Conservation (phyloP, 2,888 invertebrate species). For the Brachyptera risi region DNA sequence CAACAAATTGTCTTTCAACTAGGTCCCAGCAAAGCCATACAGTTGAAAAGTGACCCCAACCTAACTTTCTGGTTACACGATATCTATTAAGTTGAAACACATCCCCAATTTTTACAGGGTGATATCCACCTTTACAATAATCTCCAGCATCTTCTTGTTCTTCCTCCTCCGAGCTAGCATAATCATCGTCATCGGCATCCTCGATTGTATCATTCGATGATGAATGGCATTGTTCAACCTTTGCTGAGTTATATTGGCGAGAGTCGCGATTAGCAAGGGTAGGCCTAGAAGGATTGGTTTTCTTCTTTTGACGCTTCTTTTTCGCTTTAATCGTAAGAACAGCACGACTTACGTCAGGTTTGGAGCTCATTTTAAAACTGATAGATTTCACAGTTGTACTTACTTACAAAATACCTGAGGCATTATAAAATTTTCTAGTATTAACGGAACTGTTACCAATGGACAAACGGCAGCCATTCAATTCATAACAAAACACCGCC, state of each 20-base stretch:
- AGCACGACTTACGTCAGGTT: slow-evolving; percentile 87
- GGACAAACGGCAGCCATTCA: not conserved
- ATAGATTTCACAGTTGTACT: too few relatives aligned
- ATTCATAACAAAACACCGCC: slow-evolving; percentile 7
- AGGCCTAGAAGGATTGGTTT: slow-evolving; percentile 53
- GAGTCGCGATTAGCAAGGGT: slow-evolving; percentile 44
- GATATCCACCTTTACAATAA: slow-evolving; percentile 97
- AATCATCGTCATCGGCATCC: slow-evolving; percentile 62
- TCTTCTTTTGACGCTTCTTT: slow-evolving; percentile 69
- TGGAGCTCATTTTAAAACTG: slow-evolving; percentile 73
- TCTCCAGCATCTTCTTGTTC: slow-evolving; percentile 97
- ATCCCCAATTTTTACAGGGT: slow-evolving; percentile 98
- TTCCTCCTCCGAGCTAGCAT: slow-evolving; percentile 82
- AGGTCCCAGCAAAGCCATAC: slow-evolving; percentile 99
- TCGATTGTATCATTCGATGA: slow-evolving; percentile 78
- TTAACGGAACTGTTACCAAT: too few relatives aligned
- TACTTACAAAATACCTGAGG: too few relatives aligned
- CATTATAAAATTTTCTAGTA: too few relatives aligned
- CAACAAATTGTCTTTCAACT: slow-evolving; percentile 92
- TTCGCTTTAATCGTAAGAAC: slow-evolving; percentile 89
- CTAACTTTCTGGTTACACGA: slow-evolving; percentile 93
- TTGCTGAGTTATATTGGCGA: slow-evolving; percentile 32
- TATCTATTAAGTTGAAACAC: slow-evolving; percentile 85
- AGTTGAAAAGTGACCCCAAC: slow-evolving; percentile 99
- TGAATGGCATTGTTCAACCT: slow-evolving; percentile 35